phyloP scores from a whole-genome alignment of 2,888 invertebrate species.

The Drosophila atroscutellata region DNA sequence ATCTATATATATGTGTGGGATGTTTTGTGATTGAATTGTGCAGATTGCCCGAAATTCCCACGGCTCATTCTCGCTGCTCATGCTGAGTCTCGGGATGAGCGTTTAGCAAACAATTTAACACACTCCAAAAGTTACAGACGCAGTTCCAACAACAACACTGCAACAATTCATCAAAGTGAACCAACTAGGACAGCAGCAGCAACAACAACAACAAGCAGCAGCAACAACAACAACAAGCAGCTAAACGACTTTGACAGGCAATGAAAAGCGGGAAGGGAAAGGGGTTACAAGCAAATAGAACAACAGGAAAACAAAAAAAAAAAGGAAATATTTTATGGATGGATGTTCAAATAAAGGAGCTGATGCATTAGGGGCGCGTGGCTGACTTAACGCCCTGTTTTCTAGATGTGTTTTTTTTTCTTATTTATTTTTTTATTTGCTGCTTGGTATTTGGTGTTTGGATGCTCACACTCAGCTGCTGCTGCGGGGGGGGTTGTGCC shows the following conservation, averaged over 20 bases:
- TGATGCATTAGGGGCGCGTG: slow-evolving; percentile 67
- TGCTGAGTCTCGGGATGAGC: slow-evolving; percentile 10
- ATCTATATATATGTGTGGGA: accelerated
- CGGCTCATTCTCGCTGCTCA: slow-evolving; percentile 38
- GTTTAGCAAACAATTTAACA: slow-evolving; percentile 68
- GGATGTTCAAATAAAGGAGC: slow-evolving; percentile 18
- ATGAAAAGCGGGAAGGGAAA: slow-evolving; percentile 51
- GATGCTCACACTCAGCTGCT: slow-evolving; percentile 16
- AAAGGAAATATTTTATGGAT: slow-evolving; percentile 9
- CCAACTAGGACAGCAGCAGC: slow-evolving; percentile 17
- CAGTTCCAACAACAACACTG: slow-evolving; percentile 19
- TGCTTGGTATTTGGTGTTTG: background rate
- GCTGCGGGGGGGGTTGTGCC: slow-evolving; percentile 40
- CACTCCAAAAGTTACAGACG: slow-evolving; percentile 50
- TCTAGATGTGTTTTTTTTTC: slow-evolving; percentile 11
- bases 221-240: slow-evolving; percentile 30
- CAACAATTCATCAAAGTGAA: slow-evolving; percentile 52
- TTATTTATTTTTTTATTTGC: slow-evolving; percentile 10
- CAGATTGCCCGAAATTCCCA: slow-evolving; percentile 42
- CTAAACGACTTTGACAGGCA: slow-evolving; percentile 71
- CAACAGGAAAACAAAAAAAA: slow-evolving; percentile 15
- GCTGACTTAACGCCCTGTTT: slow-evolving; percentile 46
- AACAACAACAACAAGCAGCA: slow-evolving; percentile 25
- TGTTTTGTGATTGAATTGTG: background rate
- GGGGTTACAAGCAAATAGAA: slow-evolving; percentile 39